Conservation (phyloP, 2,797 vertebrate species). For the Antennarius maculatus region DNA sequence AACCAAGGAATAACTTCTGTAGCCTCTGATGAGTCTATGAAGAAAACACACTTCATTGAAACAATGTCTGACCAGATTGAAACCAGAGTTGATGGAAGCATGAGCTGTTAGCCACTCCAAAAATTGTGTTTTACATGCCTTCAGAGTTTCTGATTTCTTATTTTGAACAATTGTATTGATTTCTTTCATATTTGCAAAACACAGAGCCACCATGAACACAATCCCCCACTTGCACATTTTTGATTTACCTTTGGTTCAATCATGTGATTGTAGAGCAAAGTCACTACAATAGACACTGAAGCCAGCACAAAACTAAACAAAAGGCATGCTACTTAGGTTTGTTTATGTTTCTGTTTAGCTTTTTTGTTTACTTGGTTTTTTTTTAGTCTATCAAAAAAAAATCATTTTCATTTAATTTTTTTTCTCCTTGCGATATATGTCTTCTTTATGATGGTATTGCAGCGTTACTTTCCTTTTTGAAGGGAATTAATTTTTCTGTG, state of each 20-base stretch:
- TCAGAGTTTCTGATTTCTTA: constrained; percentile 41
- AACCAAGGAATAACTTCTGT: constrained; percentile 40
- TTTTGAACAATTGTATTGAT: constrained; percentile 37
- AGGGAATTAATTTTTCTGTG: constrained; percentile 62
- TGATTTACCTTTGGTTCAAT: constrained; percentile 71
- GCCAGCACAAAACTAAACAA: constrained; percentile 81
- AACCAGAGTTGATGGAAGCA: constrained; percentile 47
- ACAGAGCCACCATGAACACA: constrained; percentile 41
- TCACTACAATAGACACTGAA: constrained; percentile 80
- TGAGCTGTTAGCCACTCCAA: constrained; percentile 34
- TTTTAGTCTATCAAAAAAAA: constrained; percentile 47
- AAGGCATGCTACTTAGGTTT: constrained; percentile 82
- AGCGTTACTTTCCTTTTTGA: constrained; percentile 68
- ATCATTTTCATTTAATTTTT: constrained; percentile 46
- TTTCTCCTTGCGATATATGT: constrained; percentile 57
- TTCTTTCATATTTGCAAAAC: constrained; percentile 61
- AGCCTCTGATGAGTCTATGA: constrained; percentile 51
- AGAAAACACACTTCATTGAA: constrained; percentile 44
- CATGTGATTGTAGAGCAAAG: constrained; percentile 64
- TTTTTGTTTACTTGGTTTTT: constrained; percentile 37
- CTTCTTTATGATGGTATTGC: constrained; percentile 52
- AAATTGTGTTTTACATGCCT: constrained; percentile 44
- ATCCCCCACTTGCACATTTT: constrained; percentile 49
- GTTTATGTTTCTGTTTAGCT: constrained; percentile 63
- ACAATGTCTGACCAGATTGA: constrained; percentile 49